Base-by-base conservation (phyloP, 1,140 invertebrate species). In the Thalassaphorura encarpata region DNA sequence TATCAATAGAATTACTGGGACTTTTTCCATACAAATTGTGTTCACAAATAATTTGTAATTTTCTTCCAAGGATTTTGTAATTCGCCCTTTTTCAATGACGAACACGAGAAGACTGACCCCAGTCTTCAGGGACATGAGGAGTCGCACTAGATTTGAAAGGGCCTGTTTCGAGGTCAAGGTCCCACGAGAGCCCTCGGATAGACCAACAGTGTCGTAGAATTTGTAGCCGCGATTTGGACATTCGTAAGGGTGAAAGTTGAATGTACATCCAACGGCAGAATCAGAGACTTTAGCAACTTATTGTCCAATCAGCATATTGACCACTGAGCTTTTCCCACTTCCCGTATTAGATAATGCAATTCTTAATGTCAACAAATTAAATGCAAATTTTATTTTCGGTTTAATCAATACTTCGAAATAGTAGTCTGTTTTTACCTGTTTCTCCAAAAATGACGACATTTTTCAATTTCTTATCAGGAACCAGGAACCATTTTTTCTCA, bases 31-130 rank as follows among this genome's bases (percentile, higher is more conserved):
- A 16, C 29, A 41, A 19, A 52, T 41, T 6, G 18, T 21, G n/a
- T 52, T 40, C 11, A 41, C 50, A 40, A 52, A 52, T 4, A 52
- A 11, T 40, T 41, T 40, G 26, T 45, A 52, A 24, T 52, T 52
- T 24, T 36, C 15, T 6, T 15, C 23, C 29, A 52, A 11, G 13
- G 29, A 11, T 41, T 43, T 16, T n/a, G 28, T 52, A 40, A 52
- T 52, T 18, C 33, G 18, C 6, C 33, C 50, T 40, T 52, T 33
- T 26, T 52, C 13, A 16, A 40, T 24, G 13, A 52, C 50, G 24
- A 52, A 40, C 4, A 52, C 40, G 4, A 52, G 16, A 8, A 52
- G 33, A 39, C 16, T 19, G 11, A 52, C 33, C 18, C 50, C 50
- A 11, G n/a, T 6, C 24, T 41, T 13, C 16, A 52, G 23, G 6